Conservation (phyloP, 2,113 vertebrate genomes). For the Circaetus gallicus region DNA sequence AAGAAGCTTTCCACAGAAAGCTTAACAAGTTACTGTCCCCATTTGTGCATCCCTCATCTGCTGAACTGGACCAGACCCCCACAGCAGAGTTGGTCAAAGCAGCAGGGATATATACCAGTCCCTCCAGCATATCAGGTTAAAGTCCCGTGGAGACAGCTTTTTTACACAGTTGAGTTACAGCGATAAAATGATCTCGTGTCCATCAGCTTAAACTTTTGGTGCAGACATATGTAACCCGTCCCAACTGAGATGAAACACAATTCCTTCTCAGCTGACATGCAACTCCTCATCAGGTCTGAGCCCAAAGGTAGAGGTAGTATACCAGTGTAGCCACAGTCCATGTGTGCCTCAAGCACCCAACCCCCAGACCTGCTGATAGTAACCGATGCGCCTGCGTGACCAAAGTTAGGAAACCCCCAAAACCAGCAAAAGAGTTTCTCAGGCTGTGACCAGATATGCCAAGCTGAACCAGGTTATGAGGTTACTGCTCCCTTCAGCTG, state of each 20-base stretch:
- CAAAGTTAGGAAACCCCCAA: not conserved
- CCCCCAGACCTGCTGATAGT: too few relatives aligned
- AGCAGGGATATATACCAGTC: not conserved
- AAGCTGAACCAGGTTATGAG: not conserved
- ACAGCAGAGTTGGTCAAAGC: not conserved
- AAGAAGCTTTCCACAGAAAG: not conserved
- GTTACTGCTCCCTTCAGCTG: not conserved
- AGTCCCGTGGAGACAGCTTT: not conserved
- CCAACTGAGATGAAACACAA: not conserved
- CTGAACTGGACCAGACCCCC: not conserved
- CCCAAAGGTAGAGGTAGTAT: not conserved
- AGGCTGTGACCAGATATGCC: not conserved
- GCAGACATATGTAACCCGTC: not conserved
- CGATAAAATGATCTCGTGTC: rapidly evolving
- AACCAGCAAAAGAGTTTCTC: not conserved
- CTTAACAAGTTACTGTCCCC: not conserved
- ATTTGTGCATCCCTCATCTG: not conserved
- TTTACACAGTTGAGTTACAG: not conserved
- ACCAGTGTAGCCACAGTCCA: not conserved
- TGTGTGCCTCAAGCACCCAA: not conserved
- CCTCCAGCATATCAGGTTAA: not conserved
- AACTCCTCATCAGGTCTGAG: not conserved
- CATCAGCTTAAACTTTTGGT: not conserved
- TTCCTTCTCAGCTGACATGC: not conserved
- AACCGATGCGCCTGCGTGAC: not conserved